These are phyloP conservation scores for Nasonia giraulti DNA, from an alignment of 1,140 invertebrate species.

Conservation along the genomic window DNA sequence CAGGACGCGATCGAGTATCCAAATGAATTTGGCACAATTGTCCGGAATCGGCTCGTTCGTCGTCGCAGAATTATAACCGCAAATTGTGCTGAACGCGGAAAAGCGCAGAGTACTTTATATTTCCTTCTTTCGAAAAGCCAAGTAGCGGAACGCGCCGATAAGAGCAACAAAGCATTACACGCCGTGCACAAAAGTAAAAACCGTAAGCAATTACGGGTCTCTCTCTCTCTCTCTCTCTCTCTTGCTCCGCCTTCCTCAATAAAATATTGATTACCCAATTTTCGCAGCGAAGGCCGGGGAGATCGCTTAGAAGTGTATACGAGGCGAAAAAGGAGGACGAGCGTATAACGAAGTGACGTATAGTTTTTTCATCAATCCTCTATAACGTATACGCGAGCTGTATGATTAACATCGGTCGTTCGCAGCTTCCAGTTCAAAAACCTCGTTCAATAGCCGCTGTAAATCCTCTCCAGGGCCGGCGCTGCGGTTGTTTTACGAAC, in stretches of 20 bases:
- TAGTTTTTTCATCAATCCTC: background rate
- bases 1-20: background rate
- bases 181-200: slow-evolving; percentile 16
- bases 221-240: too few species aligned
- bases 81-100: background rate
- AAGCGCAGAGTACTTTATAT: background rate
- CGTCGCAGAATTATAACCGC: too few species aligned
- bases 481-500: background rate
- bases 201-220: slow-evolving; percentile 10
- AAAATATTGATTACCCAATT: slow-evolving; percentile 28
- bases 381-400: too few species aligned
- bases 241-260: slow-evolving; percentile 25
- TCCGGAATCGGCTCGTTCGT: too few species aligned
- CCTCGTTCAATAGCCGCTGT: background rate
- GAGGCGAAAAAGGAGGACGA: background rate
- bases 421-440: background rate
- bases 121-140: background rate
- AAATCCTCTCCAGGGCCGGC: background rate
- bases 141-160: background rate
- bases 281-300: background rate
- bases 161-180: background rate
- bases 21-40: background rate
- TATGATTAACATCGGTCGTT: too few species aligned
- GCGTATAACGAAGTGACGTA: background rate
- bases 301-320: too few species aligned